Base-by-base conservation (phyloP, 1,140 invertebrate species). In the Eciton burchellii region DNA sequence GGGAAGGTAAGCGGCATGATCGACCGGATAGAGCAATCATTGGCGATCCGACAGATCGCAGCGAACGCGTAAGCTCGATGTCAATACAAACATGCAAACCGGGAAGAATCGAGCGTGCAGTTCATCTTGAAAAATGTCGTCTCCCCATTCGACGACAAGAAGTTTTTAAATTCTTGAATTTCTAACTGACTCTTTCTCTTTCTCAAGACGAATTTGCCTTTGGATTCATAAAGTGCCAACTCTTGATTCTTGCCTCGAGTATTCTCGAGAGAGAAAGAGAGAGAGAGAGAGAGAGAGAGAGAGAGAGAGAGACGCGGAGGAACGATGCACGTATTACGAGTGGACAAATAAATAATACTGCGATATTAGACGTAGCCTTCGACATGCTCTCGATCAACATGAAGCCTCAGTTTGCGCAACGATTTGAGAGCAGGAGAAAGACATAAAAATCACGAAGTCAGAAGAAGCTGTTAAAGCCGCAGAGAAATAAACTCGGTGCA, bases 21-120 rank as follows among this genome's bases (percentile, higher is more conserved):
- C 79, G 81, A 88, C 90, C 89, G 90, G 90, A 91, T 90, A 90
- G 45, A 73, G 88, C 85, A 89, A 91, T 90, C 89, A 91, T 90
- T 90, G 90, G 82, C 84, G 84, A 88, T 82, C 81, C 62, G 73
- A 86, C 73, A 73, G 73, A 86, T 70, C 66, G 63, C 45, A 54
- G 71, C 63, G 73, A 85, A 84, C 62, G 59, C 52, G 14, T 24
- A 84, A 84, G 82, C 16, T 66, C 81, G 84, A 84, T 82, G 84
- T 85, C 73, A 85, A 43, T 60, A 52, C 63, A 79, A 85, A 84
- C 70, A 49, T 68, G 49, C 66, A 72, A 81, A 2, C 41, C 24
- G 41, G 43, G 72, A 81, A 24, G 26, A 47, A 66, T 77, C 47
- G 21, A 68, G 19, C 19, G 26, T 11, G 19, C 9, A 52, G 43